These are phyloP conservation scores for Lepidocyrtoides sp. DNA, from an alignment of 2,888 invertebrate genomes.

Conservation along the genomic window DNA sequence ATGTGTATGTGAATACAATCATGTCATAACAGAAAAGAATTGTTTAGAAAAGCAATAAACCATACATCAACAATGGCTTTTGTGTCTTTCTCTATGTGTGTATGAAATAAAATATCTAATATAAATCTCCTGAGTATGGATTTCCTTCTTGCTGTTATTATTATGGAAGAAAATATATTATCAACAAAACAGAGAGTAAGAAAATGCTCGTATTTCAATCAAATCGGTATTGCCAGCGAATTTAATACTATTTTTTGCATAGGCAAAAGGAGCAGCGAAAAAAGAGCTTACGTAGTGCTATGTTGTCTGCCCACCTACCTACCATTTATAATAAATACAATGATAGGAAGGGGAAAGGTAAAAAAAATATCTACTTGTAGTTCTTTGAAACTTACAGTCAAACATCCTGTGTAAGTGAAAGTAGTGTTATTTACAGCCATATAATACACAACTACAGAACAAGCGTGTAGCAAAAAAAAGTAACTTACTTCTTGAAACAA, in stretches of 20 bases:
- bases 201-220: slow-evolving; percentile 20
- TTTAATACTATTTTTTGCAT: slow-evolving; percentile 22
- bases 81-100: neutral
- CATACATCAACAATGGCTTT: slow-evolving; percentile 26
- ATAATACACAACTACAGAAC: neutral
- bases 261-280: neutral
- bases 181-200: slow-evolving; percentile 21
- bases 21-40: slow-evolving; percentile 5
- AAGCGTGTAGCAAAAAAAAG: neutral
- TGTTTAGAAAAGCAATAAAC: slow-evolving; percentile 39
- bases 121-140: slow-evolving; percentile 8
- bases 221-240: slow-evolving; percentile 14
- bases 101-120: slow-evolving; percentile 16
- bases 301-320: neutral
- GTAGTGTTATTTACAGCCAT: slow-evolving; percentile 7
- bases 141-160: neutral
- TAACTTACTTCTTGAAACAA: neutral
- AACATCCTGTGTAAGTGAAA: slow-evolving; percentile 15
- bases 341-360: neutral
- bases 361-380: neutral
- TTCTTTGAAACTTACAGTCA: neutral
- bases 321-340: neutral
- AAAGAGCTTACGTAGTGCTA: neutral
- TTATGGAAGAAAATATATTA: slow-evolving; percentile 9
- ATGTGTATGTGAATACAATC: neutral